Evolutionary conservation across 2,797 vertebrate genomes (phyloP).

Genomic region (Galagoides demidoff): DNA sequence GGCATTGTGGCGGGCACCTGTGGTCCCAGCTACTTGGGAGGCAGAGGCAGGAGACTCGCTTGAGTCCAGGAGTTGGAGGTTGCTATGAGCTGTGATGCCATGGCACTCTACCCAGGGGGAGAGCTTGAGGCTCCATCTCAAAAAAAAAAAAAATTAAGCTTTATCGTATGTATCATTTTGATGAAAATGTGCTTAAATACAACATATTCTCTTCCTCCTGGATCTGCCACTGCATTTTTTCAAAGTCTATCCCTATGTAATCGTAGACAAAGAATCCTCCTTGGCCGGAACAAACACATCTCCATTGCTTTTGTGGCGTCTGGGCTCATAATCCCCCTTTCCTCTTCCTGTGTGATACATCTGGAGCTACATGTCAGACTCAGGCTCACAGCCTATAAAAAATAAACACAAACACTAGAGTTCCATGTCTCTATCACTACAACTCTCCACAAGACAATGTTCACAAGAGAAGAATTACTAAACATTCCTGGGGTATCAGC

Average conservation of each 20-base stretch:
- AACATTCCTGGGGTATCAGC: not conserved
- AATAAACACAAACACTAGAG: not conserved
- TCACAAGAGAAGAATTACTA: not conserved
- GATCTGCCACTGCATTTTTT: slow-evolving; percentile 44
- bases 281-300: not conserved
- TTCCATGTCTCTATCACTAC: slow-evolving; percentile 40
- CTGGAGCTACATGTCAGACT: slow-evolving; percentile 25
- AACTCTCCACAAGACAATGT: not conserved
- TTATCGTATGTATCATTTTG: slow-evolving; percentile 11
- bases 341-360: not conserved
- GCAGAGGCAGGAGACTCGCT: too few relatives aligned
- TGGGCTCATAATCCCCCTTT: not conserved
- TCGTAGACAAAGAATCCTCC: not conserved
- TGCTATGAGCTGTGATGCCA: too few relatives aligned
- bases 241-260: not conserved
- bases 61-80: too few relatives aligned
- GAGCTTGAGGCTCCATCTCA: too few relatives aligned
- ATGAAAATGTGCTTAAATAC: slow-evolving; percentile 29
- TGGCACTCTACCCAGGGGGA: too few relatives aligned
- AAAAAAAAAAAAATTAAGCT: not conserved
- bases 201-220: slow-evolving; percentile 24
- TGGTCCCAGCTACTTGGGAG: too few relatives aligned
- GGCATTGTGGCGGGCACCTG: too few relatives aligned
- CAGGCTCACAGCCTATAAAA: not conserved
- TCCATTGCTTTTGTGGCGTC: slow-evolving; percentile 28